Base-by-base conservation (phyloP, 2,797 vertebrate species). In the Poeciliopsis paucimaculata region DNA sequence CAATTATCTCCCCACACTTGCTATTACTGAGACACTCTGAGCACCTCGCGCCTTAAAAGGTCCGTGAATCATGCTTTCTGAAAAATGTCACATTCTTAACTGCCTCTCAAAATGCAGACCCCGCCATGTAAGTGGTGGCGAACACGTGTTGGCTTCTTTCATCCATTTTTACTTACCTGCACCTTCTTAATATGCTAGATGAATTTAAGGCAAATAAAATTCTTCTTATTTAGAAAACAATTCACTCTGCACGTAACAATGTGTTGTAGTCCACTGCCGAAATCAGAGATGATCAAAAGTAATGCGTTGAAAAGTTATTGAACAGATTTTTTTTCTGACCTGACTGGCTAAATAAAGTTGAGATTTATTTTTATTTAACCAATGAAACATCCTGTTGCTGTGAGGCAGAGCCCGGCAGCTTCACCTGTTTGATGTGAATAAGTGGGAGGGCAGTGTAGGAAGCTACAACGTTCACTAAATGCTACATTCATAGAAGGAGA, bases 1-100 rank as follows among this genome's bases (percentile, higher is more conserved):
- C 92, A 93, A 92, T 94, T 95, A 95, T 95, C 93, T 93, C 91
- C 91, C 89, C 87, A 89, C 91, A 93, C 90, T 91, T 91, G 87
- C 91, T 87, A 94, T 94, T 93, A 94, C 90, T 43, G 90, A 90
- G 89, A 88, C 87, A 84, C 89, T 92, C 84, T 36, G 83, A 89
- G 83, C 87, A 91, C 89, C 90, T 87, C 62, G 84, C 5, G 78
- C 80, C 82, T 93, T 89, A 85, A 93, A 89, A 93, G 91, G 92
- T 93, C 89, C 83, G 82, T 46, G 77, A 85, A 73, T 53, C 79
- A 77, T 23, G 81, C 86, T 87, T 90, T 88, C 82, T 85, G 64
- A 93, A 92, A 93, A 93, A 93, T 93, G 92, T 92, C 93, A 94
- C 84, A 85, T 82, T 89, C 86, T 85, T 88, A 85, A 92, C 80